A percentile compares a stretch with the other conserved stretches of the same genome.
Conservation (phyloP, 2,113 vertebrate species). For the Pygathrix nemaeus region DNA sequence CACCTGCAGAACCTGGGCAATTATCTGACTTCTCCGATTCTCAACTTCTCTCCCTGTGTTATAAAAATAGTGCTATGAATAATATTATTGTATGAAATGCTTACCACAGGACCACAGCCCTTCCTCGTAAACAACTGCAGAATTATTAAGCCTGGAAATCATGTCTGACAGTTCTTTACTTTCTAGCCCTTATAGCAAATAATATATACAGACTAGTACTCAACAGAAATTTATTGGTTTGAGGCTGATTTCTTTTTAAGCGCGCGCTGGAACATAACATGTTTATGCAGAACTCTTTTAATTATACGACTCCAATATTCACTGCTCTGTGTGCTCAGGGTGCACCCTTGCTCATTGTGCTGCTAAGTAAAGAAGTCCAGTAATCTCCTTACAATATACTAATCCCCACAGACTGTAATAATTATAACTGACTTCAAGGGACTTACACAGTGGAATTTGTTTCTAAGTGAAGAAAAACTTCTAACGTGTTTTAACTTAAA, state of each 20-base stretch:
- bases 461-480: conserved; percentile 46
- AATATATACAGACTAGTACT: background rate
- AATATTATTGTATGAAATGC: background rate
- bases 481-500: conserved; percentile 40
- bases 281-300: background rate
- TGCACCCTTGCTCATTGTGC: background rate
- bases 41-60: background rate
- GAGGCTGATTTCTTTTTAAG: background rate
- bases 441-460: conserved; percentile 42
- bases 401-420: conserved; percentile 53
- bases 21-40: background rate
- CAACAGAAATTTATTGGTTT: background rate
- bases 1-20: background rate
- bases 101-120: background rate
- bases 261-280: background rate
- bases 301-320: background rate
- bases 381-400: conserved; percentile 62
- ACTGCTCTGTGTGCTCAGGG: background rate
- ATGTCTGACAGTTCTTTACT: background rate
- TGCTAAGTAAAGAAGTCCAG: conserved; percentile 29
- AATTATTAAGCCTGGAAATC: background rate
- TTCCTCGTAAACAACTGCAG: background rate
- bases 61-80: background rate
- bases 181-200: background rate
- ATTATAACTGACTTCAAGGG: conserved; percentile 55